Percentiles rank a stretch among this genome's conserved stretches.
These are phyloP conservation scores for Meloidogyne exigua DNA, from an alignment of 1,140 invertebrate species.

Conservation along the genomic window DNA sequence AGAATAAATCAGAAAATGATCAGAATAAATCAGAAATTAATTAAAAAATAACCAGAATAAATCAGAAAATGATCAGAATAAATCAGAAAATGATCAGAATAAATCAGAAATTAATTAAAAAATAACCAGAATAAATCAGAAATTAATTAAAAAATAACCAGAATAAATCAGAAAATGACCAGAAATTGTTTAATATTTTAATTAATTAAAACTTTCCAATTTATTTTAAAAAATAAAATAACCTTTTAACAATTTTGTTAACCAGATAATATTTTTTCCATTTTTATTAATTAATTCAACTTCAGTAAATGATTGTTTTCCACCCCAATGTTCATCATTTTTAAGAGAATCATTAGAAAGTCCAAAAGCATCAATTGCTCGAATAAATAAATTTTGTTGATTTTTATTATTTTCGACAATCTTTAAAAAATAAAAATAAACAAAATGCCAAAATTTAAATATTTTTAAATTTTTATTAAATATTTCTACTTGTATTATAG, in stretches of 20 bases:
- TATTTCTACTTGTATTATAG: conserved; percentile 28
- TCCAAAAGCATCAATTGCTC: conserved; percentile 34
- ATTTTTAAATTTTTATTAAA: background rate
- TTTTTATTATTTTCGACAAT: conserved; percentile 4
- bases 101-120: no score
- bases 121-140: no score
- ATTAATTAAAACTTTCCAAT: no score
- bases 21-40: no score
- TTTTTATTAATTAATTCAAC: conserved; percentile 14
- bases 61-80: background rate
- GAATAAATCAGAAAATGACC: no score
- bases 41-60: no score
- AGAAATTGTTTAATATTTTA: no score
- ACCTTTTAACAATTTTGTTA: conserved; percentile 29
- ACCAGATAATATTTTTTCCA: conserved; percentile 16
- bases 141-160: background rate
- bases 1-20: background rate
- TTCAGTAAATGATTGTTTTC: conserved; percentile 23
- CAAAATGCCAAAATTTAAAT: background rate
- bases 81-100: no score
- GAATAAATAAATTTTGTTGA: background rate
- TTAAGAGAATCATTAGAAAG: background rate
- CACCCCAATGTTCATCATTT: conserved; percentile 26
- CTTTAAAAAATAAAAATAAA: conserved; percentile 14
- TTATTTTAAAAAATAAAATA: background rate